A percentile compares a stretch with the other conserved stretches of the same genome.
Evolutionary conservation across 2,113 vertebrate species (phyloP).

Genomic region (Pampusana beccarii): DNA sequence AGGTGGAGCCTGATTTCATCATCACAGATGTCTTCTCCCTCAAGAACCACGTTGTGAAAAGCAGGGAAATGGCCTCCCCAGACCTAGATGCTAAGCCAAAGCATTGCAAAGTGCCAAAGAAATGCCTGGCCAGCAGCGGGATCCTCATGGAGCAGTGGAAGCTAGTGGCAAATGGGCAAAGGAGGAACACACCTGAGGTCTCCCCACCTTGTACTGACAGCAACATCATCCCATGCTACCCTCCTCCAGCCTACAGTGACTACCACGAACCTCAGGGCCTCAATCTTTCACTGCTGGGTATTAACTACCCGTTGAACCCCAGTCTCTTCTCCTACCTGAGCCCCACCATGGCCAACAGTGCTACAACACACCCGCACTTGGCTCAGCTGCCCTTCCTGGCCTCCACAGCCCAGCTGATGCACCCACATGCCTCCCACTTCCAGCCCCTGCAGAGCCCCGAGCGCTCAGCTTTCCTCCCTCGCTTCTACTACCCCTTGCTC

Average conservation of each 20-base stretch:
- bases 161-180: slow-evolving; percentile 75
- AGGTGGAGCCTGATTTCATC: slow-evolving; percentile 79
- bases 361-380: slow-evolving; percentile 76
- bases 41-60: slow-evolving; percentile 77
- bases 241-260: slow-evolving; percentile 81
- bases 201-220: slow-evolving; percentile 58
- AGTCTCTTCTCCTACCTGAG: slow-evolving; percentile 91
- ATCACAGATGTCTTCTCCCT: slow-evolving; percentile 85
- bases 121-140: slow-evolving; percentile 71
- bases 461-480: slow-evolving; percentile 78
- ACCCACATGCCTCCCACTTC: slow-evolving; percentile 76
- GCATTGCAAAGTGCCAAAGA: slow-evolving; percentile 81
- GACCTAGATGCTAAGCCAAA: slow-evolving; percentile 83
- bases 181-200: slow-evolving; percentile 69
- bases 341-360: slow-evolving; percentile 76
- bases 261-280: slow-evolving; percentile 86
- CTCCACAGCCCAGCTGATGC: slow-evolving; percentile 84
- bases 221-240: slow-evolving; percentile 86
- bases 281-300: slow-evolving; percentile 89
- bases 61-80: slow-evolving; percentile 48
- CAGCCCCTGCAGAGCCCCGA: slow-evolving; percentile 75
- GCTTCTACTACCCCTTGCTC: slow-evolving; percentile 92
- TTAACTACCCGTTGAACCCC: slow-evolving; percentile 88
- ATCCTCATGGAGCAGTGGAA: slow-evolving; percentile 88
- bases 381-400: slow-evolving; percentile 89